Percentiles rank a stretch among this genome's conserved stretches.
These are phyloP conservation scores for Standfussiana lucernea DNA, from an alignment of 2,888 invertebrate genomes.

Conservation along the genomic window DNA sequence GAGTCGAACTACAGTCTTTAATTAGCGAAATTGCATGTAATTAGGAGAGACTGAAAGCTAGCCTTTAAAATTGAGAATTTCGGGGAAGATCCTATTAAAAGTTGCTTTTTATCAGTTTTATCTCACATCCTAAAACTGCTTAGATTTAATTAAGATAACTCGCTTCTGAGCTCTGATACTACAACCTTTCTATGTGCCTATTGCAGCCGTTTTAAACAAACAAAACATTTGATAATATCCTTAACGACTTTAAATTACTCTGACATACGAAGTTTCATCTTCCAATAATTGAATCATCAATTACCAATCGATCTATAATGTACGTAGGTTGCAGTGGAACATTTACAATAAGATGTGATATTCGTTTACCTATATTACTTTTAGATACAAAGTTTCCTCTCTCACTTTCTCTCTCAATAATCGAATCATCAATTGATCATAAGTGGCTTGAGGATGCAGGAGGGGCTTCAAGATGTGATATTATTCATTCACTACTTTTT, in stretches of 20 bases:
- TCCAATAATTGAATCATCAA: slow-evolving; percentile 12
- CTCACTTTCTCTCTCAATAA: slow-evolving; percentile 3
- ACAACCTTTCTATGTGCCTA: not conserved
- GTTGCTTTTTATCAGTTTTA: not conserved
- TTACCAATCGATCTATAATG: slow-evolving; percentile 15
- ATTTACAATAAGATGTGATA: not conserved
- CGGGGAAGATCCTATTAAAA: not conserved
- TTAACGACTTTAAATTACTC: slow-evolving; percentile 8
- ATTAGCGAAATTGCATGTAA: not conserved
- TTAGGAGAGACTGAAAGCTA: not conserved
- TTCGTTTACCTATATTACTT: not conserved
- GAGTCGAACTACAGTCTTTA: not conserved
- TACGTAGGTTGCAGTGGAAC: not conserved
- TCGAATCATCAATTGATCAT: slow-evolving; percentile 5
- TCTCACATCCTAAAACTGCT: not conserved
- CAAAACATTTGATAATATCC: not conserved
- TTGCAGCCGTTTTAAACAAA: not conserved
- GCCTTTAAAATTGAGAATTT: not conserved
- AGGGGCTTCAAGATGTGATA: not conserved
- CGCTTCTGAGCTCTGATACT: not conserved
- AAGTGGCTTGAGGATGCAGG: not conserved
- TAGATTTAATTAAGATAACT: not conserved
- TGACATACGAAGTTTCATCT: slow-evolving; percentile 12
- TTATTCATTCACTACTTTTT: not conserved
- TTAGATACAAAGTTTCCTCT: slow-evolving; percentile 12